Evolutionary conservation across 2,113 vertebrate genomes (phyloP).

Genomic region (Azemiops feae): DNA sequence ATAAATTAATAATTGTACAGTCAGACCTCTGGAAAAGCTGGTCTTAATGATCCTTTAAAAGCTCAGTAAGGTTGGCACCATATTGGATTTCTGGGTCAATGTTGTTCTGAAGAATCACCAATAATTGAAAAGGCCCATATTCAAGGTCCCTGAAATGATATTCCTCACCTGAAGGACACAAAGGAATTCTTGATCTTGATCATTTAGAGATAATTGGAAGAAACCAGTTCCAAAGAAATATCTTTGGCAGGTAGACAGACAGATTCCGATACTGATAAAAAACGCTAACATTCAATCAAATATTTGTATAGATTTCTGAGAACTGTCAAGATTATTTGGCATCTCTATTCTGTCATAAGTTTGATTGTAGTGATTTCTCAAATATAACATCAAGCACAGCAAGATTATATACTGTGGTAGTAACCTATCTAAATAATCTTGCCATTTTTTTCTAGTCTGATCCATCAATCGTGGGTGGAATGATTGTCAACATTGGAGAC

Average conservation of each 20-base stretch:
- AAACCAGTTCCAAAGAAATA: neutral
- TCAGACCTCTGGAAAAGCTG: neutral
- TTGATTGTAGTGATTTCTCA: neutral
- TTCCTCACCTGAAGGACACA: neutral
- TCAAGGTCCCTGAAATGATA: neutral
- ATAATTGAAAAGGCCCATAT: neutral
- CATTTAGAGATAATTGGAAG: neutral
- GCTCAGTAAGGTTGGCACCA: neutral
- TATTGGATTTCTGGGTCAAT: neutral
- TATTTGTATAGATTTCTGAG: neutral
- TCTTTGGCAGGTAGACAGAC: neutral
- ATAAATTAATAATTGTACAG: neutral
- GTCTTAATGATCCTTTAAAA: neutral
- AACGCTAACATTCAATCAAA: neutral
- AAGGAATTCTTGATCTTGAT: neutral
- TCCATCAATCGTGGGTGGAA: slow-evolving; percentile 87
- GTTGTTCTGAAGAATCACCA: neutral
- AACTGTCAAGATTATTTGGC: neutral
- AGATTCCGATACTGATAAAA: neutral
- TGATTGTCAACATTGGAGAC: slow-evolving; percentile 96
- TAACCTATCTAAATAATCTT: neutral
- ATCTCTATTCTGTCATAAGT: neutral
- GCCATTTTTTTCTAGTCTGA: slow-evolving; percentile 76
- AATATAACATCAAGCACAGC: neutral
- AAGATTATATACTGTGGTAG: neutral